Evolutionary conservation across 2,113 vertebrate genomes (phyloP), one percentile per base, ranked within the genome.

Genomic region (Rhabdornis inornatus): DNA sequence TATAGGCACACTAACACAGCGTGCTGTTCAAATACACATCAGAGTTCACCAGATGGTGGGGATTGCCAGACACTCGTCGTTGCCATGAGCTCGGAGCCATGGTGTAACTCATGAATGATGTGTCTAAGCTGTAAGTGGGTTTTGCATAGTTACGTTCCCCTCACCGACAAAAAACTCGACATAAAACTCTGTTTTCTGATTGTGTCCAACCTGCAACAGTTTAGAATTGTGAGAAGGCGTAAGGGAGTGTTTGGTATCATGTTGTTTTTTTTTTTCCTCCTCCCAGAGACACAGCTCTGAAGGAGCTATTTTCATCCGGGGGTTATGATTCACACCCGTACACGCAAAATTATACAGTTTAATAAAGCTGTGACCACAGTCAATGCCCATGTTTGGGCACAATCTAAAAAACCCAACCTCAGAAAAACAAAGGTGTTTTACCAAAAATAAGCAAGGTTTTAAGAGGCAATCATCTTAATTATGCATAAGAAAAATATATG

Each of bases 11-110:
- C 95, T 96, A 95, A 94, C 96, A 97, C 93, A n/a, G 65, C 63
- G 82, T 75, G 94, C 94, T 96, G 91, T 92, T 97, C 94, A 96
- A 95, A 97, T 95, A 96, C 96, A 97, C 94, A 92, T 94, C 93
- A 90, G 96, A 97, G 96, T 95, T 97, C 94, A 95, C 83, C 95
- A 96, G 95, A 96, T 94, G 94, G 94, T 89, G 87, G 93, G 91
- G 92, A 93, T 87, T 97, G 95, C 91, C 93, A 97, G 92, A 95
- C 89, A 93, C 93, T 93, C 76, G 55, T 92, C 72, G 92, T 83
- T 95, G 96, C 95, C 94, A 96, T 94, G 81, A 94, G 94, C 94
- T 95, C 68, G 83, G 88, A 95, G 87, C 91, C 92, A 84, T 53
- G 83, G 94, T 94, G 83, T 94, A 97, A 94, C 92, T 92, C 93